Evolutionary conservation across 2,888 invertebrate species (phyloP), one percentile per base, ranked within the genome.

Genomic region (Pelosia muscerda): DNA sequence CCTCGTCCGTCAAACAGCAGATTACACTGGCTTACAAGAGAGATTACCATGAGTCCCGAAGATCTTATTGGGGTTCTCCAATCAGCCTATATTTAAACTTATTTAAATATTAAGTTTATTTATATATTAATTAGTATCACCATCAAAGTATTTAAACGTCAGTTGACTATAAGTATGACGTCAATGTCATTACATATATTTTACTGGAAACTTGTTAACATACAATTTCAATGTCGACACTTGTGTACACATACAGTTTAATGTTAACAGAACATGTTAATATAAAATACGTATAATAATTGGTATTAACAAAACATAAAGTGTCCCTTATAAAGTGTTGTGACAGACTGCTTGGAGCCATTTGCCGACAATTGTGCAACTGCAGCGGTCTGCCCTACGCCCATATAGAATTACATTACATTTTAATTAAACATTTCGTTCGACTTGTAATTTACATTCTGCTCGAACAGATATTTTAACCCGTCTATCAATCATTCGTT

Each of bases 281-380:
- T 73, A 57, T 66, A 63, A 71, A 76, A 66, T 62, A 19, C 42
- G n/a, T 42, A 26, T 67, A 68, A 72, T 56, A 49, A 34, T 65
- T 62, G 68, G 57, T 66, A 68, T 67, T 70, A 68, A 74, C 74
- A 61, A 70, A 53, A 60, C 58, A 77, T 75, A 78, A 76, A 76
- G 64, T 70, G 65, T 56, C 68, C 71, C 71, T 68, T 77, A 76
- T 69, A 75, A 59, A 74, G 72, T 64, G 56, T 74, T 78, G 66
- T 77, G 71, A 64, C 84, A 87, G 87, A 87, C 87, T 64, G 84
- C 84, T 79, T 84, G 87, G 87, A 81, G 86, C 85, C 87, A 72
- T 72, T 72, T 73, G 66, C 60, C 58, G 28, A 49, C 11, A 3
- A 64, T 77, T 77, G 71, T 70, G 79, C 65, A 80, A 80, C 34